These are phyloP conservation scores for Pseudonaja textilis DNA, from an alignment of 2,113 vertebrate genomes.

Conservation along the genomic window DNA sequence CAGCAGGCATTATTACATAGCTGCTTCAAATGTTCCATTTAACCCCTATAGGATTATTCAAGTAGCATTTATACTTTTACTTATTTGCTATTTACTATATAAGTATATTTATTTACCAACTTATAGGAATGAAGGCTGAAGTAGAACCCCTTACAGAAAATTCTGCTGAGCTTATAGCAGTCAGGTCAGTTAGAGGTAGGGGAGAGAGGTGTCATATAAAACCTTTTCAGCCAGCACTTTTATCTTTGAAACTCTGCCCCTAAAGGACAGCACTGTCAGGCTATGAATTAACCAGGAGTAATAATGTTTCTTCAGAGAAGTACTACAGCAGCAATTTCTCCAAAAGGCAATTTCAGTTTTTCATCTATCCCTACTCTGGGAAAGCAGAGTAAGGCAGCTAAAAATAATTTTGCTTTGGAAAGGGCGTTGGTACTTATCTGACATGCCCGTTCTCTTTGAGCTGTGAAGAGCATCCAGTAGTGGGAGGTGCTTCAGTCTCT, in stretches of 20 bases:
- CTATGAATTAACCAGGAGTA: not conserved
- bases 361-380: not conserved
- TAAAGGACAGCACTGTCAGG: not conserved
- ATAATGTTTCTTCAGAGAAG: not conserved
- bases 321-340: not conserved
- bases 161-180: not conserved
- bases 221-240: not conserved
- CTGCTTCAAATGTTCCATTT: not conserved
- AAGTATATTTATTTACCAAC: not conserved
- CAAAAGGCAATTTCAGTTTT: not conserved
- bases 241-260: not conserved
- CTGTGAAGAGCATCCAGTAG: no score
- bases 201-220: not conserved
- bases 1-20: not conserved
- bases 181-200: not conserved
- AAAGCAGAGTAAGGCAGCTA: not conserved
- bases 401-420: not conserved
- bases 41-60: slow-evolving; percentile 5
- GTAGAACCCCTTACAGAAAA: not conserved
- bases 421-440: no score
- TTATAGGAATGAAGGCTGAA: not conserved
- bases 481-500: no score
- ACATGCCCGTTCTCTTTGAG: no score
- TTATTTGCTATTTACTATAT: not conserved
- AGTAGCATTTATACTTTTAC: not conserved